phyloP scores from a whole-genome alignment of 2,113 vertebrate genomes.

The Archilochus colubris region DNA sequence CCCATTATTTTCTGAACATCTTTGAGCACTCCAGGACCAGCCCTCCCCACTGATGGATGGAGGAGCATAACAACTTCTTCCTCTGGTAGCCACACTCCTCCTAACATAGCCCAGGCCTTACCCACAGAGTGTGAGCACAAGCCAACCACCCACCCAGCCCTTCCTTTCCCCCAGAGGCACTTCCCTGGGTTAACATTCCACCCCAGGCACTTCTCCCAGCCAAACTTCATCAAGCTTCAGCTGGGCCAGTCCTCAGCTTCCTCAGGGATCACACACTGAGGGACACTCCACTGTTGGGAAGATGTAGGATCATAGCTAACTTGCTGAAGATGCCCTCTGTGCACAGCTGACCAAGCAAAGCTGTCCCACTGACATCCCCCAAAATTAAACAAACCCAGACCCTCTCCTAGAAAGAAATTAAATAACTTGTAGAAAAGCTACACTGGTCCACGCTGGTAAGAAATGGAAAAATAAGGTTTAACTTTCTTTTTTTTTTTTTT shows the following conservation, averaged over 20 bases:
- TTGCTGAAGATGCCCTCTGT: neutral
- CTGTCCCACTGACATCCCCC: neutral
- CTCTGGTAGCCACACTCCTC: neutral
- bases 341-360: neutral
- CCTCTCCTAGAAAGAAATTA: neutral
- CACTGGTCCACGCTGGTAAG: neutral
- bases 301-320: neutral
- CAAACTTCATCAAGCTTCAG: neutral
- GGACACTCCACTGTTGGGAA: accelerated
- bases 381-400: neutral
- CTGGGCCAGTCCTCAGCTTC: neutral
- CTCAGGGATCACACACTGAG: neutral
- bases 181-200: neutral
- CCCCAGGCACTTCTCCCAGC: neutral
- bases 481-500: too few species aligned
- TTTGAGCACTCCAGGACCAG: neutral
- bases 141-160: accelerated
- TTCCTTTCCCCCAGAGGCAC: neutral
- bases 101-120: neutral
- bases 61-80: neutral
- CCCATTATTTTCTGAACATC: neutral
- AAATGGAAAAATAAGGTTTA: neutral
- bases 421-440: neutral
- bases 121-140: accelerated
- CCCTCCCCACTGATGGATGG: neutral